These are phyloP conservation scores for Sinocyclocheilus maitianheensis DNA, from an alignment of 2,113 vertebrate species.

Conservation along the genomic window DNA sequence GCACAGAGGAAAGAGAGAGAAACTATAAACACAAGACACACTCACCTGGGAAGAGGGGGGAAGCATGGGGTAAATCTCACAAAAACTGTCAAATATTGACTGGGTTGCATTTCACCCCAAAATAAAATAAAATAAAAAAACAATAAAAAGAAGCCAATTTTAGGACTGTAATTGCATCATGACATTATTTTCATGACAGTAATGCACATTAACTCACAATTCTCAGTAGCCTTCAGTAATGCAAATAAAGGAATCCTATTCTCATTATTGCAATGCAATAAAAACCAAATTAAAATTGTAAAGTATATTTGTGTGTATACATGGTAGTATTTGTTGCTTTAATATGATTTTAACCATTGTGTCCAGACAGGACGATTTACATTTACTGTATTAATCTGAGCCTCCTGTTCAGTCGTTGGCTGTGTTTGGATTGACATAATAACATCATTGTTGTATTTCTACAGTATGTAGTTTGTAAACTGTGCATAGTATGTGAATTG, in stretches of 20 bases:
- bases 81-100: not conserved
- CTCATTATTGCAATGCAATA: slow-evolving; percentile 1
- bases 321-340: not conserved
- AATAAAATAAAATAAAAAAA: not conserved
- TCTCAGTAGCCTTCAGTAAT: slow-evolving; percentile 20
- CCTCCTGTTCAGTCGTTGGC: not conserved
- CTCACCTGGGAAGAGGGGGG: not conserved
- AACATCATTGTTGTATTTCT: not conserved
- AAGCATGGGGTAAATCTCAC: not conserved
- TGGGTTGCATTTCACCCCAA: not conserved
- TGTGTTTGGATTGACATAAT: not conserved
- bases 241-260: not conserved
- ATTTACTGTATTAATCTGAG: not conserved
- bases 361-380: not conserved
- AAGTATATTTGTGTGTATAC: not conserved
- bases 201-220: not conserved
- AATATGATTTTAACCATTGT: not conserved
- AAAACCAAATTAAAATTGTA: not conserved
- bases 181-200: not conserved
- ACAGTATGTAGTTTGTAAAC: not conserved
- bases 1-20: slow-evolving; percentile 8
- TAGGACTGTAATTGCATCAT: not conserved
- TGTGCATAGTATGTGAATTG: not conserved
- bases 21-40: not conserved
- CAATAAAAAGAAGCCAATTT: not conserved